Evolutionary conservation across 2,888 invertebrate species (phyloP), one percentile per base, ranked within the genome.

Genomic region (Clanis bilineata): DNA sequence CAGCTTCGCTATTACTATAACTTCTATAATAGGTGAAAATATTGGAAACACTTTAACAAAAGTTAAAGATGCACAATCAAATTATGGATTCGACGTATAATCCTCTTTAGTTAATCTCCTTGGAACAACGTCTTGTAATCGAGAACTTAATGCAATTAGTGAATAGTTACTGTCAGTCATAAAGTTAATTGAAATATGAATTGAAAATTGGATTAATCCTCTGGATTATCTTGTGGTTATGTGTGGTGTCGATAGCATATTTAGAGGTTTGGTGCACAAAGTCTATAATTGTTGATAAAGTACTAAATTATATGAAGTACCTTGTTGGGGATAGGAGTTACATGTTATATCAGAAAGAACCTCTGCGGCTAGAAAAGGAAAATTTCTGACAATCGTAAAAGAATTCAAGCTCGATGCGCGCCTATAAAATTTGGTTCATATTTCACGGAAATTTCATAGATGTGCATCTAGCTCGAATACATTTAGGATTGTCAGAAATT

Each of bases 91-190:
- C 28, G 18, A 51, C 18, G 32, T 51, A 21, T 51, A 51, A 32
- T 51, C 51, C 28, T 32, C 32, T 51, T 51, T 21, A 51, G 51
- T 51, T 32, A 51, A 51, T 51, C 51, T 44, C 44, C 44, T 15
- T 51, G 28, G 21, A 32, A 28, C 23, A 25, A 6, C 32, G 51
- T 28, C 51, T 18, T 32, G 51, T 51, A 51, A 51, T 51, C 51
- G 51, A 51, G 51, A 51, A 51, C 51, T 32, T 51, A 51, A 51
- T 51, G 32, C 51, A 51, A 51, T 51, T 51, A 51, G 51, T 51
- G 51, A 32, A 32, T 51, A 32, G 51, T 51, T 51, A 32, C 51
- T 51, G 51, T 32, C 47, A 47, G 47, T 47, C 51, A 51, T 51
- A 32, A 51, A 51, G 51, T 51, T 51, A 51, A 51, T 51, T 51